phyloP scores from a whole-genome alignment of 2,113 vertebrate species.

The Catharus bicknelli region DNA sequence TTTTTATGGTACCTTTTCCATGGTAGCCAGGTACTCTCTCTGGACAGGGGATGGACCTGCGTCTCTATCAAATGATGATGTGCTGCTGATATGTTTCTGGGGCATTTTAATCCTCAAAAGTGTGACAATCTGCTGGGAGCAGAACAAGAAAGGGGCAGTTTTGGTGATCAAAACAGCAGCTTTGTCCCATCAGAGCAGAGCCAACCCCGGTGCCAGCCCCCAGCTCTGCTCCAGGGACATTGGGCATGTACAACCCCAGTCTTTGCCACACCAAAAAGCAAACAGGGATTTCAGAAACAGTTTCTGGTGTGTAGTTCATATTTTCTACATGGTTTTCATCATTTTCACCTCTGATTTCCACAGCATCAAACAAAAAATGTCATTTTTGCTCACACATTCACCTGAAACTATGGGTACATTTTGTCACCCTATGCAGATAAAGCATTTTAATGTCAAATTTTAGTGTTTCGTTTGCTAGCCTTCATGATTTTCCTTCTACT shows the following conservation, averaged over 20 bases:
- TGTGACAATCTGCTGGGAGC: background rate
- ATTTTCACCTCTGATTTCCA: background rate
- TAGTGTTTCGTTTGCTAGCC: background rate
- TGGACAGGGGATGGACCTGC: background rate
- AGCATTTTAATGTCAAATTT: background rate
- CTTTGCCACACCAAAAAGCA: background rate
- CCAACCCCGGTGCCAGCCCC: background rate
- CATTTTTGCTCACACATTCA: background rate
- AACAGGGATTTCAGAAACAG: background rate
- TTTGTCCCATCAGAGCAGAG: background rate
- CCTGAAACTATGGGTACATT: background rate
- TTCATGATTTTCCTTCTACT: background rate
- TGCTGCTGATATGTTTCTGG: background rate
- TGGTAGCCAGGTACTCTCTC: background rate
- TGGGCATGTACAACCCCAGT: background rate
- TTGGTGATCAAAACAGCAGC: background rate
- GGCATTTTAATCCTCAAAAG: background rate
- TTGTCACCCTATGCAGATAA: background rate
- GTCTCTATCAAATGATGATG: background rate
- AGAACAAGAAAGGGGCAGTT: background rate
- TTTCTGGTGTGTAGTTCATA: background rate
- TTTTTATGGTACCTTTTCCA: background rate
- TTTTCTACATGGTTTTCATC: background rate
- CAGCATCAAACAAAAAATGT: background rate
- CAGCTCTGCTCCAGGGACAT: fast-evolving